A percentile compares a stretch with the other conserved stretches of the same genome.
Conservation (phyloP, 2,113 vertebrate species). For the Callospermophilus lateralis region DNA sequence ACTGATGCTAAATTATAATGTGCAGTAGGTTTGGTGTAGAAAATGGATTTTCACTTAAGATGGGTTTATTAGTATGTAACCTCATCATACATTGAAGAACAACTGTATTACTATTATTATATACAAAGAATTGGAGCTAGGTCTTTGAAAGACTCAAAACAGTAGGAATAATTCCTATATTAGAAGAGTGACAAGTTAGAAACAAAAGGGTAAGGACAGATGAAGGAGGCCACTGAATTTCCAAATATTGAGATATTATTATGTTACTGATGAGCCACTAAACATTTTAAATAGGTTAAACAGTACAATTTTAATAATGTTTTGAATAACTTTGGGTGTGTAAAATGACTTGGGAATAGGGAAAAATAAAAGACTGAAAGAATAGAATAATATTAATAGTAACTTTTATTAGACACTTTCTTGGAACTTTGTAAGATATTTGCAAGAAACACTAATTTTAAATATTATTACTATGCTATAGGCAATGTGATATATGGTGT, state of each 20-base stretch:
- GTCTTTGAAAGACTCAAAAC: neutral
- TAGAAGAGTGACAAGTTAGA: neutral
- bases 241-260: slow-evolving; percentile 39
- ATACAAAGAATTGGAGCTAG: neutral
- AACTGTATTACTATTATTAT: neutral
- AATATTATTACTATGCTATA: slow-evolving; percentile 2
- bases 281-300: neutral
- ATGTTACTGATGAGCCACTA: neutral
- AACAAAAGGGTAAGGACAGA: slow-evolving; percentile 24
- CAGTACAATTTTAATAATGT: neutral
- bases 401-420: slow-evolving; percentile 17
- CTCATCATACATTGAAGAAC: neutral
- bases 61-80: neutral
- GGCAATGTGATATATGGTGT: neutral
- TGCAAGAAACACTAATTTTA: slow-evolving; percentile 37
- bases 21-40: too few species aligned
- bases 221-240: neutral
- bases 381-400: neutral
- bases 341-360: neutral
- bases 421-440: neutral
- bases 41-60: neutral
- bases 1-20: neutral
- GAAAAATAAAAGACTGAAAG: neutral
- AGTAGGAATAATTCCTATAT: neutral
- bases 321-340: neutral